Conservation (phyloP, 2,113 vertebrate genomes). For the Abramis brama region DNA sequence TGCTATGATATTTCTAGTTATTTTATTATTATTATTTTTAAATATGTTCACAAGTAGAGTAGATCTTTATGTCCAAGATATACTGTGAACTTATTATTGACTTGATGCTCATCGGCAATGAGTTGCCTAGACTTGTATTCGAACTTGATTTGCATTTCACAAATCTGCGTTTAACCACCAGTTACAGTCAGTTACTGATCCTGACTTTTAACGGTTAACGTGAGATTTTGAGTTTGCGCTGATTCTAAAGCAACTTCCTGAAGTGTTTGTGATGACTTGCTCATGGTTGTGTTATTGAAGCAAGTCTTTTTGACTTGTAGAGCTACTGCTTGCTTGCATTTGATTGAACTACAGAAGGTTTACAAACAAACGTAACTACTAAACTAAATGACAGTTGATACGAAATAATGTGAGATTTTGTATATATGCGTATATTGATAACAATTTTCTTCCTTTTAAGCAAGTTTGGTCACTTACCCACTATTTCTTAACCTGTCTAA, state of each 20-base stretch:
- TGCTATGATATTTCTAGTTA: conserved; percentile 43
- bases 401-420: not conserved
- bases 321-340: not conserved
- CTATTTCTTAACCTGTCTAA: not conserved
- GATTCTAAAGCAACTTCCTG: not conserved
- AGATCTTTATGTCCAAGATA: not conserved
- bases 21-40: not conserved
- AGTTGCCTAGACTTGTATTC: not conserved
- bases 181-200: not conserved
- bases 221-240: not conserved
- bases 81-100: conserved; percentile 19
- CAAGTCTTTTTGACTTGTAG: not conserved
- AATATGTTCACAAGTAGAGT: not conserved
- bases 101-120: not conserved
- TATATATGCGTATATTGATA: not conserved
- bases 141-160: conserved; percentile 7
- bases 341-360: conserved; percentile 17
- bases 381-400: not conserved
- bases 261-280: not conserved
- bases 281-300: not conserved
- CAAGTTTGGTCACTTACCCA: not conserved
- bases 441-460: not conserved
- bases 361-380: not conserved
- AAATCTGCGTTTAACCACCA: not conserved
- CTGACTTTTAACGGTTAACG: not conserved